phyloP scores from a whole-genome alignment of 2,888 invertebrate species.

The Calephelis perditalis region DNA sequence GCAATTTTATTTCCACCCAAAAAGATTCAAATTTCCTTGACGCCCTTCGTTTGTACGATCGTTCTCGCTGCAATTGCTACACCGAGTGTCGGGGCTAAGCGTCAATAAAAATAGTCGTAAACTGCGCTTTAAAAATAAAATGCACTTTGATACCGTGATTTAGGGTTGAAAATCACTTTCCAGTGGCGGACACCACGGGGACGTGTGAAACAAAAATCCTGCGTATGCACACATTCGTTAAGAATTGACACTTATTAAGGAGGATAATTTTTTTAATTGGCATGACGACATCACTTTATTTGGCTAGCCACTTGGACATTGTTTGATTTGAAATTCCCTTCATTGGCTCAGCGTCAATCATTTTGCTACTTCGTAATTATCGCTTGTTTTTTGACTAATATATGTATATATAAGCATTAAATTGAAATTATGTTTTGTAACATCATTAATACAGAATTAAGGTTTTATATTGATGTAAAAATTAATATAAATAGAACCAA shows the following conservation, averaged over 20 bases:
- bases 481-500: too few species aligned
- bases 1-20: constrained; percentile 34
- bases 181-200: constrained; percentile 46
- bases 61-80: constrained; percentile 54
- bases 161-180: constrained; percentile 39
- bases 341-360: constrained; percentile 42
- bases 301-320: constrained; percentile 58
- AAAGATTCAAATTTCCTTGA: constrained; percentile 42
- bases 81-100: constrained; percentile 72
- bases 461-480: too few species aligned
- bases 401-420: too few species aligned
- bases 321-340: constrained; percentile 65
- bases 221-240: constrained; percentile 76
- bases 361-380: constrained; percentile 33
- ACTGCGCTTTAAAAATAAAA: constrained; percentile 34
- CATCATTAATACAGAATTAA: too few species aligned
- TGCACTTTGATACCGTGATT: constrained; percentile 37
- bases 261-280: constrained; percentile 76
- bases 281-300: constrained; percentile 74
- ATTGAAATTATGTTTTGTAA: too few species aligned
- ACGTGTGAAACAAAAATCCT: constrained; percentile 77
- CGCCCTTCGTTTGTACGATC: constrained; percentile 42
- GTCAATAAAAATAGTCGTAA: constrained; percentile 77
- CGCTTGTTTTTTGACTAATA: background rate
- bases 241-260: constrained; percentile 77